Base-by-base conservation (phyloP, 2,797 vertebrate genomes). In the Poeciliopsis paucimaculata region DNA sequence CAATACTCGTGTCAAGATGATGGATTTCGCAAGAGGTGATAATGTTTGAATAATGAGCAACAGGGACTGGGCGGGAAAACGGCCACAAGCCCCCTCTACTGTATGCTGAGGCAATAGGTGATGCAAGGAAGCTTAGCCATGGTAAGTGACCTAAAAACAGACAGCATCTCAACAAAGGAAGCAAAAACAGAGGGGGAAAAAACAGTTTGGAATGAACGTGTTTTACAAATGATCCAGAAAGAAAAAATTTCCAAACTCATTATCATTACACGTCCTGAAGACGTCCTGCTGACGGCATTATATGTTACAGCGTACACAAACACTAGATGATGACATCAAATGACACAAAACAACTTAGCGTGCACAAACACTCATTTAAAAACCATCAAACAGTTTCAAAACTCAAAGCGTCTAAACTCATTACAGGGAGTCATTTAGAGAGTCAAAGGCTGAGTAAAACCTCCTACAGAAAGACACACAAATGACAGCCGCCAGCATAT, bases 1-100 rank as follows among this genome's bases (percentile, higher is more conserved):
- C 90, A 88, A 91, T 91, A 88, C 84, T 77, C 71, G 80, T 86
- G 92, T 91, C 91, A 85, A 79, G 84, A 87, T 91, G 91, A 93
- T 90, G 89, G 89, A 94, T 94, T 86, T 88, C 82, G 81, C 87
- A 89, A 88, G 76, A 78, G 84, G 91, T 76, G 86, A 93, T 93
- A 90, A 92, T 83, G 82, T 92, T 91, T 92, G 92, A 94, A 90
- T 91, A 88, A 92, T 90, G 91, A 43, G 39, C 84, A 72, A 87
- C 86, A 82, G 81, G 75, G 80, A 82, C 3, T 28, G 87, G 79
- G 89, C 82, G 89, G 81, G 91, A 86, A 91, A 93, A 78, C 36
- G 68, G 78, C 83, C 89, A 71, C 85, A 83, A 72, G 77, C 78
- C 77, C 73, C 77, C 79, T 86, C 83, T 66, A 2, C 49, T 36